Conservation (phyloP, 2,888 invertebrate species). For the Ditula angustiorana region DNA sequence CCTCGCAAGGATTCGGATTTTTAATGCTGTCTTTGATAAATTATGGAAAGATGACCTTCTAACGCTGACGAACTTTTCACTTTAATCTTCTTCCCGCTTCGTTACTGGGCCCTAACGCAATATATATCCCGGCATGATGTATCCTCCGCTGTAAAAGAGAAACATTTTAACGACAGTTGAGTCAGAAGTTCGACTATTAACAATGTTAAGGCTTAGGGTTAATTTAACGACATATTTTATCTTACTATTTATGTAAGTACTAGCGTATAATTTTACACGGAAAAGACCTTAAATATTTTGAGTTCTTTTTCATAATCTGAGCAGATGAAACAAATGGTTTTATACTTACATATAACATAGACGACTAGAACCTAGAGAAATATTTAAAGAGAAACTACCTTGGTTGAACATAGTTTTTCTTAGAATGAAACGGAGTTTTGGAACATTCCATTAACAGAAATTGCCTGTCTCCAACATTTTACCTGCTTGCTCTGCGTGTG, state of each 20-base stretch:
- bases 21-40: constrained; percentile 45
- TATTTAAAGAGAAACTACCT: no score
- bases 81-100: constrained; percentile 32
- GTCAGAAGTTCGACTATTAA: constrained; percentile 21
- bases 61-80: constrained; percentile 34
- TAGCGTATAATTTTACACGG: no score
- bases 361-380: no score
- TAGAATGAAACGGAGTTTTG: no score
- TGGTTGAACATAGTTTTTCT: no score
- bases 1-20: constrained; percentile 69
- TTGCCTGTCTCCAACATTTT: neutral
- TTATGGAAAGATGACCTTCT: constrained; percentile 36
- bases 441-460: no score
- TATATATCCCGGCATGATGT: constrained; percentile 33
- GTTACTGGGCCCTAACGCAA: constrained; percentile 29
- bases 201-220: constrained; percentile 21
- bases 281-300: no score
- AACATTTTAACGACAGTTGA: constrained; percentile 30
- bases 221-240: constrained; percentile 14
- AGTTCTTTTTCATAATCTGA: neutral
- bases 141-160: constrained; percentile 26
- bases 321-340: no score
- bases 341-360: no score
- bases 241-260: neutral
- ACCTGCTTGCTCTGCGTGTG: neutral